Conservation (phyloP, 2,797 vertebrate genomes). For the Pseudomugil gertrudae region DNA sequence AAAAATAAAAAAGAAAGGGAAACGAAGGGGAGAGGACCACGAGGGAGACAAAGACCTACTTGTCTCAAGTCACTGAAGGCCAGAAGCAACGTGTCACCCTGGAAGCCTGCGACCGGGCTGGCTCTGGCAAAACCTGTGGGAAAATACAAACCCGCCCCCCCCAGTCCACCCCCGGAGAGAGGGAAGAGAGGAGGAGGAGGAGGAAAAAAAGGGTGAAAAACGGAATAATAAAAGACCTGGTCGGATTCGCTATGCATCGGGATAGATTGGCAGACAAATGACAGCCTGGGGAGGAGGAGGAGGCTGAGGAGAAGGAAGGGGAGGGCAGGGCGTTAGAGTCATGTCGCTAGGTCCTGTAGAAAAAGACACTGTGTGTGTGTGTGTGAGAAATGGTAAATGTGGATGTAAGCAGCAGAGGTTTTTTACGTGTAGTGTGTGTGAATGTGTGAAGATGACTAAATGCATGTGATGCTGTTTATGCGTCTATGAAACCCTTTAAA, state of each 20-base stretch:
- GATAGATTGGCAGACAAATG: conserved; percentile 99
- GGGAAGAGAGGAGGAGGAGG: conserved; percentile 79
- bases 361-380: conserved; percentile 34
- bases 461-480: conserved; percentile 7
- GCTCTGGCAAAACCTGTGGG: conserved; percentile 99
- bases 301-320: conserved; percentile 75
- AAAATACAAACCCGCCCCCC: conserved; percentile 85
- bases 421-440: background rate
- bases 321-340: conserved; percentile 88
- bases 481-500: too few relatives aligned
- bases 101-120: conserved; percentile 99
- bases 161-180: conserved; percentile 67
- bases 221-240: conserved; percentile 76
- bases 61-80: conserved; percentile 99
- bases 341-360: conserved; percentile 88
- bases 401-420: background rate
- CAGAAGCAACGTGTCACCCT: conserved; percentile 99
- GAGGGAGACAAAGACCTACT: conserved; percentile 97
- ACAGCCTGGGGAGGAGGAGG: conserved; percentile 81
- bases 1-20: conserved; percentile 65
- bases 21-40: conserved; percentile 86
- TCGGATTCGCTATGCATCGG: conserved; percentile 90
- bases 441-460: background rate
- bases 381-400: conserved; percentile 10
- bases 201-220: conserved; percentile 87